Conservation (phyloP, 92 coral and sea anemone genomes). For the Heliopora coerulea region DNA sequence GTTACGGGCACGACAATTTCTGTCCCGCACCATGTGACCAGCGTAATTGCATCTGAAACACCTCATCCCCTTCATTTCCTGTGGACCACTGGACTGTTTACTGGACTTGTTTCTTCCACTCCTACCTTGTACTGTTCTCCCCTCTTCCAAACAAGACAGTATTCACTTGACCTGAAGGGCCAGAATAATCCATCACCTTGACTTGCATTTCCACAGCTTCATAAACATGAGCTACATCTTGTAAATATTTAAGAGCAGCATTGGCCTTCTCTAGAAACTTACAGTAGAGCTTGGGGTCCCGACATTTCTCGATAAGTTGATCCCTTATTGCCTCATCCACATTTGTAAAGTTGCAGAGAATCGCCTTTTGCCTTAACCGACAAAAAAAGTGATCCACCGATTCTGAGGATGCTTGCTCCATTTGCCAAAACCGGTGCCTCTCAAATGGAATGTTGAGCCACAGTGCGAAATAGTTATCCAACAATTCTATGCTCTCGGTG, state of each 20-base stretch:
- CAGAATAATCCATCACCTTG: conserved; percentile 35
- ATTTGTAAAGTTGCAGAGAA: conserved; percentile 22
- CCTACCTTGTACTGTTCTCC: neutral
- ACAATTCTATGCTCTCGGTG: neutral
- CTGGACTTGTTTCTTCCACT: neutral
- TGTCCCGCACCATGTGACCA: conserved; percentile 45
- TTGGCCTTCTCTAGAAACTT: conserved; percentile 45
- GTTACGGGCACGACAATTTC: conserved; percentile 36
- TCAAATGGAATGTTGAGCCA: conserved; percentile 25
- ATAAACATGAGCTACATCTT: conserved; percentile 47
- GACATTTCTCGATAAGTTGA: conserved; percentile 55
- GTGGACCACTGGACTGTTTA: neutral
- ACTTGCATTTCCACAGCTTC: conserved; percentile 49
- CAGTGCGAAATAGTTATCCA: conserved; percentile 14
- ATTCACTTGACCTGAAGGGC: neutral
- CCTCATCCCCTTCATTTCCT: no score
- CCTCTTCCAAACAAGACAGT: conserved; percentile 1
- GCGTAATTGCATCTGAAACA: conserved; percentile 49
- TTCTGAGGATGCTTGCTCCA: neutral
- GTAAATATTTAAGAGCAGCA: conserved; percentile 21
- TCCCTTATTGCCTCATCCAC: conserved; percentile 50
- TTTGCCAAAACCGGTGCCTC: conserved; percentile 19
- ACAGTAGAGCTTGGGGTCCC: conserved; percentile 20
- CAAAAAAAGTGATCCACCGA: conserved; percentile 32
- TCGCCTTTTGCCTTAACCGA: conserved; percentile 37